phyloP scores from a whole-genome alignment of 1,140 invertebrate genomes.

The Bombus difficillimus region DNA sequence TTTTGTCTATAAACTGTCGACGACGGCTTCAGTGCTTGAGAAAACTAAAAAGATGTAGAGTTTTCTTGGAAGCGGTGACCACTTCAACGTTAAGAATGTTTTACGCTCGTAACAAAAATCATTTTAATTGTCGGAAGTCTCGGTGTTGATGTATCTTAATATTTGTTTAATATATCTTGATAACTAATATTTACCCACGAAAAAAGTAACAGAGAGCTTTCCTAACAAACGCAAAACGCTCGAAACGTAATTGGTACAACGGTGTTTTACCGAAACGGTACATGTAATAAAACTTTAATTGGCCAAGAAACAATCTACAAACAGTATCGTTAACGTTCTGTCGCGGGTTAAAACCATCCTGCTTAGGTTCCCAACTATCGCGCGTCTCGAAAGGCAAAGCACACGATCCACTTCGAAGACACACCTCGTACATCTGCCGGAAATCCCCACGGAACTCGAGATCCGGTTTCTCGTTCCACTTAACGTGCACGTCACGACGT shows the following conservation, averaged over 20 bases:
- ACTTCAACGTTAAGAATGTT: not conserved
- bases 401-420: not conserved
- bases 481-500: not conserved
- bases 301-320: too few species aligned
- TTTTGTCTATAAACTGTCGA: too few species aligned
- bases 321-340: not conserved
- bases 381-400: not conserved
- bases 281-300: not conserved
- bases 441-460: not conserved
- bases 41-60: too few species aligned
- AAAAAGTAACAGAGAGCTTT: not conserved
- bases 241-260: not conserved
- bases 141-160: too few species aligned
- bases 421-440: not conserved
- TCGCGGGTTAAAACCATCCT: not conserved
- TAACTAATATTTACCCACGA: too few species aligned
- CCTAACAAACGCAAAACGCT: not conserved
- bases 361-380: not conserved
- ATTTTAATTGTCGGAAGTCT: not conserved
- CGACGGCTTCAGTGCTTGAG: too few species aligned
- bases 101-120: not conserved
- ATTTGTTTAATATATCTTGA: too few species aligned
- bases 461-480: not conserved
- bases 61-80: too few species aligned
- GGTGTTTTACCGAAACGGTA: too few species aligned